Evolutionary conservation across 2,797 vertebrate species (phyloP).

Genomic region (Macropus fuliginosus): DNA sequence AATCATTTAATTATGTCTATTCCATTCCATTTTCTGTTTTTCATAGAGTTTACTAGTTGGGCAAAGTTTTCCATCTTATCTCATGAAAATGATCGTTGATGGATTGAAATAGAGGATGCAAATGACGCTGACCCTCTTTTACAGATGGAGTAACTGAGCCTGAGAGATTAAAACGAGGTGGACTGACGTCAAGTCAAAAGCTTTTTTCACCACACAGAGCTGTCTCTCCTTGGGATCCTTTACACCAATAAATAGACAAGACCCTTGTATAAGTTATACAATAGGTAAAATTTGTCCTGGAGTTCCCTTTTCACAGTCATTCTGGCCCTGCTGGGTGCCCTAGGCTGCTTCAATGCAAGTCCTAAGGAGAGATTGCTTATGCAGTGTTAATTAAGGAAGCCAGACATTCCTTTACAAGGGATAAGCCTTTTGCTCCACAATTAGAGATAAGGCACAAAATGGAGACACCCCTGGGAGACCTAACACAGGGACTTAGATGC

Average conservation of each 20-base stretch:
- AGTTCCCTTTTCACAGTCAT: neutral
- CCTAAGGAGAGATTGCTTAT: neutral
- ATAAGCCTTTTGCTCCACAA: constrained; percentile 4
- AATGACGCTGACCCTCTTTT: neutral
- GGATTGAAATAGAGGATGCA: neutral
- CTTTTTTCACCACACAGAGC: neutral
- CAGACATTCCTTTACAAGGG: constrained; percentile 1
- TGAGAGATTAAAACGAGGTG: neutral
- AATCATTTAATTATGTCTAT: too few species aligned
- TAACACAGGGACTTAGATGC: neutral
- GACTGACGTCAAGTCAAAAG: neutral
- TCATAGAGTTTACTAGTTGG: too few species aligned
- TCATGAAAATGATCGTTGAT: neutral
- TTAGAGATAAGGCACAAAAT: neutral
- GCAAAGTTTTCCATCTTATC: too few species aligned
- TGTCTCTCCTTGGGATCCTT: neutral
- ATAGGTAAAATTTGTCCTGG: neutral
- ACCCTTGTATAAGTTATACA: neutral
- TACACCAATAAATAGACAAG: neutral
- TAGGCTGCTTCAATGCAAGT: neutral
- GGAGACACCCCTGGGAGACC: neutral
- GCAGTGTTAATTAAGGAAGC: neutral
- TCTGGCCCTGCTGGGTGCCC: neutral
- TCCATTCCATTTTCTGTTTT: too few species aligned
- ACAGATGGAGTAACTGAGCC: neutral